Percentiles rank a stretch among this genome's conserved stretches.
Conservation (phyloP, 1,140 invertebrate species). For the Euura lappo region DNA sequence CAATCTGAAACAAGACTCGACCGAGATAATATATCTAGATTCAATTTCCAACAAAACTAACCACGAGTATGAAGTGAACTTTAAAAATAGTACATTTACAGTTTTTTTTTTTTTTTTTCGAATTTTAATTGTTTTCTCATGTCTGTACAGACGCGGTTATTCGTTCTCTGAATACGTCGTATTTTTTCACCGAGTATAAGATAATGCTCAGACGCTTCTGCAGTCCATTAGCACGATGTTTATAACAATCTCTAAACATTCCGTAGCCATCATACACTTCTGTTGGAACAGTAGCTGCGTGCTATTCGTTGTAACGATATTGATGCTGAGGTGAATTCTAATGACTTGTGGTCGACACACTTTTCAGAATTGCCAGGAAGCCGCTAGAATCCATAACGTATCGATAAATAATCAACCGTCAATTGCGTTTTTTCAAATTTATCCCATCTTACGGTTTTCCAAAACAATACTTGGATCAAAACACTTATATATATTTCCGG, state of each 20-base stretch:
- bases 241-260: conserved; percentile 59
- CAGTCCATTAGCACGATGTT: conserved; percentile 60
- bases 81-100: not conserved
- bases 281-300: conserved; percentile 49
- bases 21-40: no score
- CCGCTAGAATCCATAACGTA: not conserved
- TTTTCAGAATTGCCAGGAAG: not conserved
- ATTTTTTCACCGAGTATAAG: no score
- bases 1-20: no score
- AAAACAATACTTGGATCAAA: no score
- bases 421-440: not conserved
- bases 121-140: no score
- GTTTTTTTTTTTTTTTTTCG: not conserved
- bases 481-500: no score
- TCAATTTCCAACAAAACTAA: not conserved
- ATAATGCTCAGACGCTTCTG: conserved; percentile 40
- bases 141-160: no score
- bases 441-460: no score
- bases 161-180: no score
- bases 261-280: conserved; percentile 52
- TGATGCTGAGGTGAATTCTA: conserved; percentile 41
- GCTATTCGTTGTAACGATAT: conserved; percentile 40
- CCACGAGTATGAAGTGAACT: not conserved
- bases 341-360: conserved; percentile 43
- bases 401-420: not conserved